phyloP scores from a whole-genome alignment of 2,113 vertebrate species.

The Gorsachius goisagi region DNA sequence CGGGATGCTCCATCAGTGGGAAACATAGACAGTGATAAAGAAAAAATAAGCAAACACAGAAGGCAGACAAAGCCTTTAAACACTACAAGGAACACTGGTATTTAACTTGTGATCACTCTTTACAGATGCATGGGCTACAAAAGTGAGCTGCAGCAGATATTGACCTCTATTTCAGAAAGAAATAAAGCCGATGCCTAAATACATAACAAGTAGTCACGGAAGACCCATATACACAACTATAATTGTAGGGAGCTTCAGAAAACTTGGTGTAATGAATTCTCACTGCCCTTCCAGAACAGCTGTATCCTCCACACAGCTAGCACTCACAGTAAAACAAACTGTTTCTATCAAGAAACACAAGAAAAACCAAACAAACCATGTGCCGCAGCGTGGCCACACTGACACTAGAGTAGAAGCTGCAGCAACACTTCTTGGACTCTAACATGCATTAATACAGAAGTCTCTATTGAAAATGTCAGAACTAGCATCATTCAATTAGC shows the following conservation, averaged over 20 bases:
- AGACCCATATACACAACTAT: not conserved
- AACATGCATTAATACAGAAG: not conserved
- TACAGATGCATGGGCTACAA: not conserved
- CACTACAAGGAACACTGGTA: not conserved
- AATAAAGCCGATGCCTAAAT: not conserved
- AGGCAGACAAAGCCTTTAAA: not conserved
- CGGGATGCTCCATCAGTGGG: not conserved
- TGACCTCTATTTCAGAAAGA: not conserved
- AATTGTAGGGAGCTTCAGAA: not conserved
- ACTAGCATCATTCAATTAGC: not conserved
- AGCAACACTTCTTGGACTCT: not conserved
- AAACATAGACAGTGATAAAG: not conserved
- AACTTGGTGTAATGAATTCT: not conserved
- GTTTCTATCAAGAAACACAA: not conserved
- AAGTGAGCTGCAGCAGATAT: not conserved
- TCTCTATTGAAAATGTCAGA: not conserved
- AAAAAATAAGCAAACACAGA: not conserved
- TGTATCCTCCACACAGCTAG: not conserved
- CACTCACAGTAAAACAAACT: not conserved
- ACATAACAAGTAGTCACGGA: not conserved
- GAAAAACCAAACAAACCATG: not conserved
- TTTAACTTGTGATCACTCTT: not conserved
- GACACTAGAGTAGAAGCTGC: not conserved
- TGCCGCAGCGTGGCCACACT: not conserved
- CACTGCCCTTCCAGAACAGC: not conserved